Evolutionary conservation across 2,113 vertebrate species (phyloP), one percentile per base, ranked within the genome.

Genomic region (Phrynosoma platyrhinos): DNA sequence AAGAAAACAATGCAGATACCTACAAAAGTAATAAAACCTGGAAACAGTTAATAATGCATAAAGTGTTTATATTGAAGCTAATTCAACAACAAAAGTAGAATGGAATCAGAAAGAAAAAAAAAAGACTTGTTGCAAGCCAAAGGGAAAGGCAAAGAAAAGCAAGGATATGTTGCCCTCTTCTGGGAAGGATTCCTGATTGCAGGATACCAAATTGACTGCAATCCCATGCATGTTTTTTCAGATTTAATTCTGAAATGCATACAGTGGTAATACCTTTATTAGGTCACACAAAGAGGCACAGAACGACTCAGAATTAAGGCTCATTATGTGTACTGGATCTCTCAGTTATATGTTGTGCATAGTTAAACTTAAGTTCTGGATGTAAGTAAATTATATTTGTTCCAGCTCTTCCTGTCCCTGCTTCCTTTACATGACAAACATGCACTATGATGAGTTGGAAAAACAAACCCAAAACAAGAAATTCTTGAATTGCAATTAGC

Each of bases 161-260:
- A 25, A 36, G 13, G 20, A 12, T 76, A 1, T 18, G n/a, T 90
- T 87, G 92, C 90, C 92, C 81, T 76, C 92, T 42, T 0, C 87
- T 80, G 92, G 94, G 27, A 52, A 76, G n/a, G 0, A 0, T 4
- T 1, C 32, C 87, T 20, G 20, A 69, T 0, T 93, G 86, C 91
- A 90, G 75, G 58, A 86, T 62, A 81, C 16, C 16, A 66, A 18
- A 66, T 66, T 21, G 68, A 30, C 5, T 47, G 18, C 52, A 79
- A 32, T 32, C 27, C 23, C 12, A 21, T 58, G 18, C 14, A 79
- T 3, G 16, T 58, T 79, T 79, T n/a, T 30, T 58, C 52, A 52
- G 42, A 78, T 13, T 10, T 47, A 62, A 62, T 62, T 62, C 58
- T 62, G 16, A 62, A 62, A 62, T 62, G 12, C 58, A 18, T 14